phyloP scores from a whole-genome alignment of 2,888 invertebrate species.

The Galerucella pusilla region DNA sequence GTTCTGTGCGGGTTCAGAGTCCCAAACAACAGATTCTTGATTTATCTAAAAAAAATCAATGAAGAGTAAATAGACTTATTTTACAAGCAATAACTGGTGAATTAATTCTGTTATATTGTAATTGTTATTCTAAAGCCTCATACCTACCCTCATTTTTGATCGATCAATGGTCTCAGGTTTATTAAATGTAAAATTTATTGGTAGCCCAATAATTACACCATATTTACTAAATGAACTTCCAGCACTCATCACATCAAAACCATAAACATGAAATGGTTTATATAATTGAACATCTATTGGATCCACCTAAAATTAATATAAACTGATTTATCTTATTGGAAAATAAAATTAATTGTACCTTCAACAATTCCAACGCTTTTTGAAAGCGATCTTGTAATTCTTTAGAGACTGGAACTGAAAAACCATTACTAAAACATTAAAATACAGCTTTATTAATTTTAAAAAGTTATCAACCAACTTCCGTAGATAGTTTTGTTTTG shows the following conservation, averaged over 20 bases:
- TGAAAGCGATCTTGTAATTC: slow-evolving; percentile 67
- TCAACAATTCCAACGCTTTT: slow-evolving; percentile 71
- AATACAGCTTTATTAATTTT: not conserved
- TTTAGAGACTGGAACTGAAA: slow-evolving; percentile 69
- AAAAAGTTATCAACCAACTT: slow-evolving; percentile 22
- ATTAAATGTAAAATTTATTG: slow-evolving; percentile 75
- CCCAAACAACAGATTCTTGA: slow-evolving; percentile 74
- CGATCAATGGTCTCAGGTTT: slow-evolving; percentile 69
- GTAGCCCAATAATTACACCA: slow-evolving; percentile 80
- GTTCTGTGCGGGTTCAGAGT: slow-evolving; percentile 70
- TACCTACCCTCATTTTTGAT: slow-evolving; percentile 70
- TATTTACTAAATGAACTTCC: slow-evolving; percentile 68
- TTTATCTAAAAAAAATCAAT: slow-evolving; percentile 67
- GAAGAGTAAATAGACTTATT: not conserved
- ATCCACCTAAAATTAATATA: slow-evolving; percentile 60
- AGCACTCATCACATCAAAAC: slow-evolving; percentile 78
- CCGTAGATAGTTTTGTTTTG: not conserved
- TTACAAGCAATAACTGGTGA: not conserved
- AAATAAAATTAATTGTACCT: slow-evolving; percentile 54
- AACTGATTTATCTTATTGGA: not conserved
- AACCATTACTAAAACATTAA: slow-evolving; percentile 69
- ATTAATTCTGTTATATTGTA: too few species aligned
- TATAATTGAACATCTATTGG: slow-evolving; percentile 67
- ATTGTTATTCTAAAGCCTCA: slow-evolving; percentile 2
- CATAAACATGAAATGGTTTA: slow-evolving; percentile 77